Percentiles rank a stretch among this genome's conserved stretches.
Evolutionary conservation across 2,113 vertebrate species (phyloP).

Genomic region (Perca flavescens): DNA sequence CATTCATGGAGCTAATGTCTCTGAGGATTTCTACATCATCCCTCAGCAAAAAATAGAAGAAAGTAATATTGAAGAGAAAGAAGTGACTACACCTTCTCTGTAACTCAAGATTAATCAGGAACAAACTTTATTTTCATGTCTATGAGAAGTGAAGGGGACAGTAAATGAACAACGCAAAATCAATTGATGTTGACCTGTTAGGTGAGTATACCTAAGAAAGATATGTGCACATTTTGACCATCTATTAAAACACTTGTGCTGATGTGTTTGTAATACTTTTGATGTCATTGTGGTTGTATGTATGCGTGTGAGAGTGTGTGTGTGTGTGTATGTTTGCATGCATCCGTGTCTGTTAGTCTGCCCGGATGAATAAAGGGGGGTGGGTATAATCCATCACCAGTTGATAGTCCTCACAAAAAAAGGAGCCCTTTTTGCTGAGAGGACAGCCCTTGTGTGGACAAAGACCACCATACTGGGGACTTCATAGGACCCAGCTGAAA

Average conservation of each 20-base stretch:
- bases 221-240: neutral
- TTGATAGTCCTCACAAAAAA: conserved; percentile 83
- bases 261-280: conserved; percentile 32
- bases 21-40: neutral
- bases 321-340: conserved; percentile 58
- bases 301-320: conserved; percentile 34
- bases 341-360: conserved; percentile 71
- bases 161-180: neutral
- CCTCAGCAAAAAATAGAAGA: neutral
- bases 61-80: neutral
- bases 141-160: neutral
- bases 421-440: conserved; percentile 83
- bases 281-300: conserved; percentile 32
- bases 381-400: conserved; percentile 85
- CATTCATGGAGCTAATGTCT: neutral
- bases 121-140: neutral
- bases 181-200: neutral
- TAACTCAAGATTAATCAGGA: neutral
- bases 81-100: neutral
- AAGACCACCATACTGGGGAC: conserved; percentile 85
- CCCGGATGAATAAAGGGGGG: conserved; percentile 76
- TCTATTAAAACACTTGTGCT: neutral
- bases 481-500: conserved; percentile 85
- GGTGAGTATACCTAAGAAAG: neutral
- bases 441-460: conserved; percentile 85